These are phyloP conservation scores for Epicauta chinensis DNA, from an alignment of 1,140 invertebrate species.

Conservation along the genomic window DNA sequence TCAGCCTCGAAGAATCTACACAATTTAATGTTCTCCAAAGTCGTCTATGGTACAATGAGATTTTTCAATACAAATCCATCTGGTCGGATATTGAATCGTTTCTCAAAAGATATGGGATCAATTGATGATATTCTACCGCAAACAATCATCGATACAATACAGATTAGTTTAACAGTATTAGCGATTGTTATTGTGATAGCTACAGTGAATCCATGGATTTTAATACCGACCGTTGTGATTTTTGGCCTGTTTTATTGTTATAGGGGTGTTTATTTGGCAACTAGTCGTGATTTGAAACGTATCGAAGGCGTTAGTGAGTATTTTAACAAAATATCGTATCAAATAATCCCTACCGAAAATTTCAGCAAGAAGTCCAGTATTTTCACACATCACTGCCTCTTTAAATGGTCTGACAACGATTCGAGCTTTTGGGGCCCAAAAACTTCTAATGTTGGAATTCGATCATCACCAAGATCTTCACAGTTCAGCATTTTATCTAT, in stretches of 20 bases:
- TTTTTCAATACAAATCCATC: conserved; percentile 84
- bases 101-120: conserved; percentile 67
- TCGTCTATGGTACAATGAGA: conserved; percentile 72
- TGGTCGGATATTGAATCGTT: conserved; percentile 67
- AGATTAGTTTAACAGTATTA: conserved; percentile 29
- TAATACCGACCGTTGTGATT: conserved; percentile 60
- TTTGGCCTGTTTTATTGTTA: conserved; percentile 61
- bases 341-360: conserved; percentile 47
- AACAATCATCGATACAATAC: conserved; percentile 66
- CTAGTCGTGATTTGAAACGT: conserved; percentile 67
- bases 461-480: conserved; percentile 53
- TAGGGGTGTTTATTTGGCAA: conserved; percentile 48
- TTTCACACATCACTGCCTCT: conserved; percentile 57
- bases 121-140: conserved; percentile 78
- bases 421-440: conserved; percentile 60
- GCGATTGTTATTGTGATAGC: conserved; percentile 62
- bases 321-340: conserved; percentile 62
- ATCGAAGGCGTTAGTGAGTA: conserved; percentile 77
- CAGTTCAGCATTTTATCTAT: conserved; percentile 59
- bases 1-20: conserved; percentile 55
- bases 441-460: conserved; percentile 64
- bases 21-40: conserved; percentile 72
- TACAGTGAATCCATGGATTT: conserved; percentile 67
- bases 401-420: conserved; percentile 65
- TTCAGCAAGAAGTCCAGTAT: conserved; percentile 64